Evolutionary conservation across 2,797 vertebrate species (phyloP).

Genomic region (Chloroceryle inda): DNA sequence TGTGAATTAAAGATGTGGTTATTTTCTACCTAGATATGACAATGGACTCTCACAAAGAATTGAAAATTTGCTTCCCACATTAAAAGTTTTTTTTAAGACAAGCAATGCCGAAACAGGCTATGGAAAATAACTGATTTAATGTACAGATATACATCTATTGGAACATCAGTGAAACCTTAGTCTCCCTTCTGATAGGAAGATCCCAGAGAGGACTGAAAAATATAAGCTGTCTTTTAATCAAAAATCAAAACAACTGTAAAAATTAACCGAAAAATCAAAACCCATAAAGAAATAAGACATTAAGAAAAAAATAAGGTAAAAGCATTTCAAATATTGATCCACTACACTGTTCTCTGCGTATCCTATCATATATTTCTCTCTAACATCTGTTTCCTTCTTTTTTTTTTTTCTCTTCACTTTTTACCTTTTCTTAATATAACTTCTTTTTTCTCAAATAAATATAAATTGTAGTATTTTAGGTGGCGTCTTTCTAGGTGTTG

Average conservation of each 20-base stretch:
- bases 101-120: background rate
- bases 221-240: background rate
- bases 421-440: accelerated
- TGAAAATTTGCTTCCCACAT: background rate
- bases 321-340: background rate
- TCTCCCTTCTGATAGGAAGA: background rate
- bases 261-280: background rate
- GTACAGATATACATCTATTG: background rate
- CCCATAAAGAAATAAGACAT: accelerated
- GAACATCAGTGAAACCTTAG: background rate
- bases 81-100: background rate
- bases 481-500: background rate
- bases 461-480: accelerated
- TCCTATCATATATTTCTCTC: background rate
- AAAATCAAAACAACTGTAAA: background rate
- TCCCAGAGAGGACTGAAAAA: background rate
- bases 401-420: no score
- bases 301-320: background rate
- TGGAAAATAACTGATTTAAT: background rate
- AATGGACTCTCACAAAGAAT: background rate
- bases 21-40: background rate
- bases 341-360: background rate
- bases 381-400: accelerated
- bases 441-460: background rate
- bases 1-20: background rate